Evolutionary conservation across 2,113 vertebrate species (phyloP), one percentile per base, ranked within the genome.

Genomic region (Polyodon spathula): DNA sequence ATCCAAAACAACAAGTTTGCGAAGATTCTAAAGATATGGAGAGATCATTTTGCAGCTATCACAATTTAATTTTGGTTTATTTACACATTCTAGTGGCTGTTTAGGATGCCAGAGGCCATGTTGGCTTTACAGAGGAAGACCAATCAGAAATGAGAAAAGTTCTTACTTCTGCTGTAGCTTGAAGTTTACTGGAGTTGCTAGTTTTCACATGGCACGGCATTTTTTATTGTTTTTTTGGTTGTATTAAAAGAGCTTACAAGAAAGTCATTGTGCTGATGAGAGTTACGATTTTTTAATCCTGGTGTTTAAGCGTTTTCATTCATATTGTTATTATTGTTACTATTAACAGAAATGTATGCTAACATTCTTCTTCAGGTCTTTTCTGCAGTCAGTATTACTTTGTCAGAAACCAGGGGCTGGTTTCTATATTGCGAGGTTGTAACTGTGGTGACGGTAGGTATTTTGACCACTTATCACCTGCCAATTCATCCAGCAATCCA

Each of bases 1-100:
- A 71, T 56, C 58, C 55, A 7, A 39, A 42, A 7, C n/a, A 62
- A 66, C 55, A 65, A 68, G 40, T 16, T 14, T 46, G 41, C 40
- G 27, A 63, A 65, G 56, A 51, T 54, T 44, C 42, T 63, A 15
- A 60, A 61, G 50, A 63, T 54, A 50, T 11, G 12, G 6, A n/a
- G 5, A 11, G 3, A n/a, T 50, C 11, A 50, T n/a, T 50, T 50
- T 50, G 27, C 3, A 1, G 48, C 6, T 14, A 6, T 14, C 48
- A n/a, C 2, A 6, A n/a, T 50, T 50, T 50, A 2, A n/a, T 50
- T 50, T 50, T 6, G 5, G 2, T 14, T 50, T 14, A 50, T 50
- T 50, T 50, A 37, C 42, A 10, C 50, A 14, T 16, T 51, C 44
- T 27, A 27, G 3, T 40, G 9, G 12, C 39, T 53, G 48, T 41